Conservation (phyloP, 2,888 invertebrate genomes). For the Vandiemenella viatica region DNA sequence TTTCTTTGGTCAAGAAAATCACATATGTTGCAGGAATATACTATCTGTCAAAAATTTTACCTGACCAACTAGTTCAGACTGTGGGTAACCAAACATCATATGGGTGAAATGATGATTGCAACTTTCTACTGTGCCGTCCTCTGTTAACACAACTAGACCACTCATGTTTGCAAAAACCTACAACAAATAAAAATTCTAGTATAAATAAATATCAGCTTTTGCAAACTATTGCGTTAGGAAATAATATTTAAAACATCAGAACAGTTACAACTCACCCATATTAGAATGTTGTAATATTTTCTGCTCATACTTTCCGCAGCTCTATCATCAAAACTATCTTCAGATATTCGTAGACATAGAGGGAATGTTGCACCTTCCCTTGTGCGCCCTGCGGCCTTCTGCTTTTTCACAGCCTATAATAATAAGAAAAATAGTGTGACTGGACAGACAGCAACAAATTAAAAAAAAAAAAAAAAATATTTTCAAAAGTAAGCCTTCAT, state of each 20-base stretch:
- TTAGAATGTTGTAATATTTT: conserved; percentile 18
- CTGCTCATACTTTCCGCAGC: conserved; percentile 9
- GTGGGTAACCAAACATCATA: conserved; percentile 46
- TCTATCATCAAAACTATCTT: conserved; percentile 8
- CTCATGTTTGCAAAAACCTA: conserved; percentile 40
- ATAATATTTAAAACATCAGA: too few species aligned
- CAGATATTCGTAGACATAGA: conserved; percentile 37
- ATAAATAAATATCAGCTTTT: too few species aligned
- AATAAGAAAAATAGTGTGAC: too few species aligned
- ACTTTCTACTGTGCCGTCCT: conserved; percentile 43
- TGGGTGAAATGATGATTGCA: conserved; percentile 52
- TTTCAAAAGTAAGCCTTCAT: too few species aligned
- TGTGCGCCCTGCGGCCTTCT: conserved; percentile 48
- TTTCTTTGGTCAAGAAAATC: not conserved
- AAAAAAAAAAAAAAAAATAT: too few species aligned
- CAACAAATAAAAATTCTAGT: too few species aligned
- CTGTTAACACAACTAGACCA: conserved; percentile 46
- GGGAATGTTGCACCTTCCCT: conserved; percentile 47
- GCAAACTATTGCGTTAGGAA: too few species aligned
- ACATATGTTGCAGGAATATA: not conserved
- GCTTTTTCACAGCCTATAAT: conserved; percentile 35
- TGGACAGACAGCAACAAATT: too few species aligned
- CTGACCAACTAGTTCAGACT: conserved; percentile 40
- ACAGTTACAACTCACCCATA: conserved; percentile 35
- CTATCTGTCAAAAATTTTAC: too few species aligned